phyloP scores from a whole-genome alignment of 2,797 vertebrate genomes.

The Rhodeus uyekii region DNA sequence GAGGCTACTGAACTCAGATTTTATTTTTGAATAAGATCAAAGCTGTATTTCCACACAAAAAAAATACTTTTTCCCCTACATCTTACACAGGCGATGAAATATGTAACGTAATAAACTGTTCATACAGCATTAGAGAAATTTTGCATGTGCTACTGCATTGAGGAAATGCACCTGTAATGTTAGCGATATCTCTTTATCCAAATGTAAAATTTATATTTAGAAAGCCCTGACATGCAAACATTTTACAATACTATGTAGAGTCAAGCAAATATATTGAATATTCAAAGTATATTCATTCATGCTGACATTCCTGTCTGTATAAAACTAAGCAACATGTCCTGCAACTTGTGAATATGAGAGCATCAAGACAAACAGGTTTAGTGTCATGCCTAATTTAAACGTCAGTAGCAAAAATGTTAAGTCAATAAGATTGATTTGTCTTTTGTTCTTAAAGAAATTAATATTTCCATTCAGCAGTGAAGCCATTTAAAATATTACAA shows the following conservation, averaged over 20 bases:
- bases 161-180: neutral
- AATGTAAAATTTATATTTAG: neutral
- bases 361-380: neutral
- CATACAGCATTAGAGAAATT: neutral
- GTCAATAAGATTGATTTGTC: neutral
- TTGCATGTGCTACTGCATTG: neutral
- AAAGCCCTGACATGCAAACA: neutral
- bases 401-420: neutral
- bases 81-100: neutral
- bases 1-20: neutral
- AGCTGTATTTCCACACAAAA: neutral
- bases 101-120: neutral
- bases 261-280: neutral
- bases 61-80: neutral
- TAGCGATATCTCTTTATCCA: neutral
- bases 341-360: neutral
- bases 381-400: neutral
- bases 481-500: neutral
- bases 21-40: neutral
- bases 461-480: neutral
- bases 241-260: neutral
- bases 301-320: neutral
- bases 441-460: neutral
- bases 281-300: neutral
- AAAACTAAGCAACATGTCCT: neutral